Percentiles rank a stretch among this genome's conserved stretches.
Conservation (phyloP, 2,113 vertebrate genomes). For the Periophthalmus modestus region DNA sequence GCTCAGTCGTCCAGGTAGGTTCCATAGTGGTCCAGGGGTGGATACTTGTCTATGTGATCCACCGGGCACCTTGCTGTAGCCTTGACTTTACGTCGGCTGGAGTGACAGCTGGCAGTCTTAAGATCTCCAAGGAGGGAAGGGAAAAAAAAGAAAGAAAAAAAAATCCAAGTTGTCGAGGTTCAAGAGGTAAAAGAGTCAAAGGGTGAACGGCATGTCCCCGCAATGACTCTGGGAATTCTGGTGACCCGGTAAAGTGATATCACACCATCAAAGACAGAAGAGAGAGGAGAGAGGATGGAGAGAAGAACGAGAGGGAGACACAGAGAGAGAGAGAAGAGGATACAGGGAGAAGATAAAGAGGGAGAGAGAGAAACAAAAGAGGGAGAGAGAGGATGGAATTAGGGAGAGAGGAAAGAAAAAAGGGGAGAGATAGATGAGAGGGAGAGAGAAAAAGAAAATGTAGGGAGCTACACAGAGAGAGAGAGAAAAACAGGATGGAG, state of each 20-base stretch:
- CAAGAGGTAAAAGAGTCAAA: constrained; percentile 77
- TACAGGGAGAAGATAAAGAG: constrained; percentile 34
- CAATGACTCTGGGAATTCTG: constrained; percentile 75
- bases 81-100: constrained; percentile 59
- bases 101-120: constrained; percentile 71
- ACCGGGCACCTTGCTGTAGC: constrained; percentile 24
- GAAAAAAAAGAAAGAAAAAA: constrained; percentile 8
- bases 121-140: constrained; percentile 5
- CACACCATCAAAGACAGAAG: constrained; percentile 44
- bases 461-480: too few species aligned
- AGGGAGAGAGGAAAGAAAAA: too few species aligned
- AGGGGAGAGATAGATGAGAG: too few species aligned
- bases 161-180: constrained; percentile 54
- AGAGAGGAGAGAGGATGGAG: not conserved
- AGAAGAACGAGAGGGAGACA: not conserved
- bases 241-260: constrained; percentile 78
- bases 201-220: constrained; percentile 70
- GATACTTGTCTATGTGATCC: too few species aligned
- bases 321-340: not conserved
- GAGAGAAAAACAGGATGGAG: too few species aligned
- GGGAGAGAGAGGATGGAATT: constrained; percentile 26
- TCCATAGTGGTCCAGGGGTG: too few species aligned
- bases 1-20: too few species aligned
- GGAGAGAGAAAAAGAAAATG: too few species aligned
- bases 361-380: constrained; percentile 34